Percentiles rank a stretch among this genome's conserved stretches.
phyloP scores from a whole-genome alignment of 2,888 invertebrate species.

The Ametastegia equiseti region DNA sequence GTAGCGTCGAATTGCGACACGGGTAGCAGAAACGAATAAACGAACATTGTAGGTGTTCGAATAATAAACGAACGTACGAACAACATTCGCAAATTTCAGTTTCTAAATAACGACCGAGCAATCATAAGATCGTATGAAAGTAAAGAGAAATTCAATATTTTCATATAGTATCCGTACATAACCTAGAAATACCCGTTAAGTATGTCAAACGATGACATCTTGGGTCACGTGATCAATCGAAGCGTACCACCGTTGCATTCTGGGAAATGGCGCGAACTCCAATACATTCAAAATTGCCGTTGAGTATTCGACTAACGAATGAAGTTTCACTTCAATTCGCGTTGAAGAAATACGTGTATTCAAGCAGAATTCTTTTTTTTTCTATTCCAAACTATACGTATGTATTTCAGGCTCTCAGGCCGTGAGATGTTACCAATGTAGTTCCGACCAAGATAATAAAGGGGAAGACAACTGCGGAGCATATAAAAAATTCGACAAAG shows the following conservation, averaged over 20 bases:
- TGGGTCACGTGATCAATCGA: conserved; percentile 20
- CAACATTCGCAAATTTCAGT: neutral
- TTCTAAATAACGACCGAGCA: neutral
- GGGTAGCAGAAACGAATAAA: neutral
- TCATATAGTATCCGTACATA: conserved; percentile 9
- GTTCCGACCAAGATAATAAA: conserved; percentile 89
- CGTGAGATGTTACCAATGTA: conserved; percentile 96
- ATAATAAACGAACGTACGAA: neutral
- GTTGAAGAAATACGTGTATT: neutral
- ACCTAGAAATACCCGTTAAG: conserved; percentile 18
- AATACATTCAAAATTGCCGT: neutral
- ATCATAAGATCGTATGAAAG: neutral
- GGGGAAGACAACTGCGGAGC: conserved; percentile 94
- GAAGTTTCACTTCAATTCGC: neutral
- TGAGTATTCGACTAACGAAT: neutral
- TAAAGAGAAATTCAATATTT: conserved; percentile 17
- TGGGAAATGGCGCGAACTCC: neutral
- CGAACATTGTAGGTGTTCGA: neutral
- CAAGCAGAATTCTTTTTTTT: neutral
- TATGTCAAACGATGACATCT: conserved; percentile 4
- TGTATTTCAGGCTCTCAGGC: conserved; percentile 75
- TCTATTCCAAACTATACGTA: neutral
- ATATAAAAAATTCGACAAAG: conserved; percentile 89
- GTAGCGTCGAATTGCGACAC: conserved; percentile 10
- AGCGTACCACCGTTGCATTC: conserved; percentile 14